phyloP scores from a whole-genome alignment of 1,140 invertebrate genomes.

The Drosophila erecta region DNA sequence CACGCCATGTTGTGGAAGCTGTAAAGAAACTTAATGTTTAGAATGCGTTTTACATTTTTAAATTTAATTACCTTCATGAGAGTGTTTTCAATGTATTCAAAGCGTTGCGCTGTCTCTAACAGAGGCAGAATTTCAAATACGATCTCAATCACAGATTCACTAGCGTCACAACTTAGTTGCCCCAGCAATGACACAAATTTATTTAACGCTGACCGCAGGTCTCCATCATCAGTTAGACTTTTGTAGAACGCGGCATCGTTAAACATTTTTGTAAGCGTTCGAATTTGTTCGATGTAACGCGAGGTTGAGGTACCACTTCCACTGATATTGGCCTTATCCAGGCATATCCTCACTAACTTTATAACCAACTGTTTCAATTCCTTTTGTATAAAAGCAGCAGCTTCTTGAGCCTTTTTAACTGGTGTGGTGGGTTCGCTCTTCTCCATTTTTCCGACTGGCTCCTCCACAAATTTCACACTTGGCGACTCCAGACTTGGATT shows the following conservation, averaged over 20 bases:
- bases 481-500: conserved; percentile 69
- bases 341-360: conserved; percentile 85
- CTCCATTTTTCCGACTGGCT: not conserved
- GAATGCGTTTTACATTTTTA: not conserved
- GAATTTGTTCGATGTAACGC: conserved; percentile 61
- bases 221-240: conserved; percentile 53
- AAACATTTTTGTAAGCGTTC: conserved; percentile 67
- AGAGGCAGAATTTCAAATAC: conserved; percentile 87
- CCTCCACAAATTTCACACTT: conserved; percentile 66
- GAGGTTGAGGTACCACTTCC: conserved; percentile 25
- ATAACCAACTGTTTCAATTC: conserved; percentile 86
- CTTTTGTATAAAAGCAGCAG: conserved; percentile 66
- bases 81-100: conserved; percentile 85
- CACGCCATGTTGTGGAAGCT: conserved; percentile 56
- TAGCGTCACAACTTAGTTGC: conserved; percentile 76
- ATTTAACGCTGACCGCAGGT: conserved; percentile 85
- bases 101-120: conserved; percentile 85
- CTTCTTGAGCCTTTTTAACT: conserved; percentile 52
- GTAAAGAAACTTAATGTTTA: not conserved
- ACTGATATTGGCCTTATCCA: conserved; percentile 52
- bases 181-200: conserved; percentile 85
- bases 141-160: conserved; percentile 86
- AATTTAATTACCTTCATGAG: conserved; percentile 40
- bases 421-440: conserved; percentile 46
- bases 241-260: conserved; percentile 62